These are phyloP conservation scores for Brachionus manjavacas DNA, from an alignment of 1,140 invertebrate genomes.

Conservation along the genomic window DNA sequence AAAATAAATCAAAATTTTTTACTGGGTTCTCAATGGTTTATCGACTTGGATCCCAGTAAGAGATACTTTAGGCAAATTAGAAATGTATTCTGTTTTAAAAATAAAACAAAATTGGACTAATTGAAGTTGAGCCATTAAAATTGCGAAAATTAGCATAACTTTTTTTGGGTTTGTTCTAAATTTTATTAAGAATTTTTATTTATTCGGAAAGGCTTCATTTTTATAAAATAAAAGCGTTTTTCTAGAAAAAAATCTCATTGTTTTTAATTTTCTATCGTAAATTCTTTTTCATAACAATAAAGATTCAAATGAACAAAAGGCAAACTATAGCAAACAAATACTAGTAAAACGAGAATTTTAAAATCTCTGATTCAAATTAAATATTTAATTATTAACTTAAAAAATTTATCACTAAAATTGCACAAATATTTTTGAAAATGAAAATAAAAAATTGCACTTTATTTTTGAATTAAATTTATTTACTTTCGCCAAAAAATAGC, in stretches of 20 bases:
- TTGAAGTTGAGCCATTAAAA: neutral
- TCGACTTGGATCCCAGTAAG: too few species aligned
- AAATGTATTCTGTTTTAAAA: neutral
- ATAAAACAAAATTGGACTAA: neutral
- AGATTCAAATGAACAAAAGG: neutral
- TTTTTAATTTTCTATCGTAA: neutral
- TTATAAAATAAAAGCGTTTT: neutral
- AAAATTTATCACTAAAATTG: neutral
- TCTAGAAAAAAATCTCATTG: neutral
- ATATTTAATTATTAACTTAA: neutral
- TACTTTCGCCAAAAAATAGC: neutral
- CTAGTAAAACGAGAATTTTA: neutral
- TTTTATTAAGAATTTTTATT: neutral
- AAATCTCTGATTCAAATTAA: neutral
- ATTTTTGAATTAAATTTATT: neutral
- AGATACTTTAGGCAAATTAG: too few species aligned
- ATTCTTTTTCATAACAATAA: neutral
- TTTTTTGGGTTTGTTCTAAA: neutral
- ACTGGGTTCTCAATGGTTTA: too few species aligned
- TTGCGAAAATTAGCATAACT: neutral
- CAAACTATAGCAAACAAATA: neutral
- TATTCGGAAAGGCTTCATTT: neutral
- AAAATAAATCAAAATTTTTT: too few species aligned
- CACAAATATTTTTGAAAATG: neutral
- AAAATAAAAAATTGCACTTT: neutral